phyloP scores from a whole-genome alignment of 2,113 vertebrate genomes.

The Genyomyrus donnyi region DNA sequence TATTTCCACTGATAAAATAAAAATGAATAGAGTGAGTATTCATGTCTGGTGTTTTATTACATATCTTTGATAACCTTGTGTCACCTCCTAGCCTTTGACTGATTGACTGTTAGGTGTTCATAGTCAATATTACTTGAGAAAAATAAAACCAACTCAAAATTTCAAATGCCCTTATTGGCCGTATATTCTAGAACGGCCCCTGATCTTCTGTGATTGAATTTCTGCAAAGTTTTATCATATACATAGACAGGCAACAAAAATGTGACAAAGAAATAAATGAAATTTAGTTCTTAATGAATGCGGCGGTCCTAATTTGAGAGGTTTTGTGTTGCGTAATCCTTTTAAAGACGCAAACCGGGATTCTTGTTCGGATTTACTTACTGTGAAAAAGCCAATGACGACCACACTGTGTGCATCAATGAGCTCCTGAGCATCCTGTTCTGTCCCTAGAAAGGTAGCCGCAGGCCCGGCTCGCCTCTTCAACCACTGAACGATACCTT shows the following conservation, averaged over 20 bases:
- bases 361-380: slow-evolving; percentile 33
- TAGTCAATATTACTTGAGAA: background rate
- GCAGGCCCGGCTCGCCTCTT: slow-evolving; percentile 57
- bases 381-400: slow-evolving; percentile 79
- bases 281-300: background rate
- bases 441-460: slow-evolving; percentile 46
- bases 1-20: background rate
- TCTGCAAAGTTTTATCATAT: background rate
- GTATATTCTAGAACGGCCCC: background rate
- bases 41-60: background rate
- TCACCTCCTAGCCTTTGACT: background rate
- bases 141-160: background rate
- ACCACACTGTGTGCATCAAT: slow-evolving; percentile 49
- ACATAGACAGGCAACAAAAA: background rate
- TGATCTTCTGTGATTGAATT: background rate
- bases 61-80: background rate
- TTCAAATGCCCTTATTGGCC: background rate
- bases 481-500: slow-evolving; percentile 72
- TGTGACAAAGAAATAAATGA: background rate
- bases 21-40: background rate
- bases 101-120: background rate
- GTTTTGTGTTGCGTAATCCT: background rate
- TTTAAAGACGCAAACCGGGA: background rate
- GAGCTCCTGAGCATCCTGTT: slow-evolving; percentile 38
- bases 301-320: too few relatives aligned